Conservation (phyloP, 2,888 invertebrate species). For the Aphrophora alni region DNA sequence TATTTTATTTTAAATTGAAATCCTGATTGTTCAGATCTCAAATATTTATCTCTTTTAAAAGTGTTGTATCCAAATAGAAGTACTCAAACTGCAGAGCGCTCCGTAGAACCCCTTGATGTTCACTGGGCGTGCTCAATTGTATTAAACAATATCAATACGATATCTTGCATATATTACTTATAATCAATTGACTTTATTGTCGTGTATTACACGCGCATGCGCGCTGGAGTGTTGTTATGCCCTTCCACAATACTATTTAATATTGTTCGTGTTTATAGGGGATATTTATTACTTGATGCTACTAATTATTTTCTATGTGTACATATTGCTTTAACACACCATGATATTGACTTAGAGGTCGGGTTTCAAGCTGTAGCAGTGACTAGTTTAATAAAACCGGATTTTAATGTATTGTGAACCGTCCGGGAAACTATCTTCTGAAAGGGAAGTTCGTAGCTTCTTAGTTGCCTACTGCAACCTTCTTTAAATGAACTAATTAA, state of each 20-base stretch:
- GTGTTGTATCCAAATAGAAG: too few species aligned
- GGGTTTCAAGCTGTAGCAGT: background rate
- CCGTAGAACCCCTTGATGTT: background rate
- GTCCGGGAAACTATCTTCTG: background rate
- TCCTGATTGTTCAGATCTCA: too few species aligned
- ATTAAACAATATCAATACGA: background rate
- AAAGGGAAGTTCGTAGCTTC: too few species aligned
- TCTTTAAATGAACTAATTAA: too few species aligned
- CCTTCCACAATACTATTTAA: background rate
- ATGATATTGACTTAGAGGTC: background rate
- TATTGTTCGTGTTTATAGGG: background rate
- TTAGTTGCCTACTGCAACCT: too few species aligned
- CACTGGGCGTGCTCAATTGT: background rate
- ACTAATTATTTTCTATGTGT: background rate
- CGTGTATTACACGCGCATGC: background rate
- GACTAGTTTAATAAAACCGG: conserved; percentile 5
- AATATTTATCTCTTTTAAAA: too few species aligned
- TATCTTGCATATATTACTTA: background rate
- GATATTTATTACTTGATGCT: background rate
- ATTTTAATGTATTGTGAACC: background rate
- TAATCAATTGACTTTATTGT: conserved; percentile 2
- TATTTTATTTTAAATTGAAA: too few species aligned
- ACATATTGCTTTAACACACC: background rate
- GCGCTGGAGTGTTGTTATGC: background rate
- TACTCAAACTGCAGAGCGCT: background rate